These are phyloP conservation scores for Zenarchopterus dispar DNA, from an alignment of 2,797 vertebrate species.

Conservation along the genomic window DNA sequence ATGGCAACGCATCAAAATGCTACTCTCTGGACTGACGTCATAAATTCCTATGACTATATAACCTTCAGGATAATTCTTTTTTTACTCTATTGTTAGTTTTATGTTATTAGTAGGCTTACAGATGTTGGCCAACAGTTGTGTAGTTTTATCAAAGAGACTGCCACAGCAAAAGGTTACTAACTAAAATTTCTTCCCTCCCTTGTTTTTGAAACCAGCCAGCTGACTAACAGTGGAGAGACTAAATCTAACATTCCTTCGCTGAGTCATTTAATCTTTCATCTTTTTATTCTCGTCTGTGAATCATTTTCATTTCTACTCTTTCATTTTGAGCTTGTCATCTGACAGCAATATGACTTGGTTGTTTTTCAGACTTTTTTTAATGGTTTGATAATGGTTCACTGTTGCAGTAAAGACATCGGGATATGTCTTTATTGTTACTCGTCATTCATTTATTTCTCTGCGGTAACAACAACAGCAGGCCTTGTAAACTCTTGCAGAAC, in stretches of 20 bases:
- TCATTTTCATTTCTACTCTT: background rate
- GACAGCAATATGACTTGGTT: background rate
- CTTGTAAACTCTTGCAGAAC: background rate
- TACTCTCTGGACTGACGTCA: no score
- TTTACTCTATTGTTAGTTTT: no score
- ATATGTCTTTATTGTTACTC: background rate
- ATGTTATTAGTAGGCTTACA: no score
- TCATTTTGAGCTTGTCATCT: background rate
- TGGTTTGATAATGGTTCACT: background rate
- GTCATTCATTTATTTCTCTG: background rate
- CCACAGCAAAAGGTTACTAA: no score
- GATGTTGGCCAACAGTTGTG: no score
- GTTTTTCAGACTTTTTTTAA: background rate
- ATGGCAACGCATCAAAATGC: no score
- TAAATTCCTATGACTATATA: no score
- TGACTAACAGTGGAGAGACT: no score
- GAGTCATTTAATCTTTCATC: background rate
- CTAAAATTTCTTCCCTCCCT: no score
- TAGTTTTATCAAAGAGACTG: no score
- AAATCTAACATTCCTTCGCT: background rate
- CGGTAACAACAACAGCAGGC: background rate
- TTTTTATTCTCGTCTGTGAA: background rate
- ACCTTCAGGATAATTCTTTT: no score
- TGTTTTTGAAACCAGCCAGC: no score
- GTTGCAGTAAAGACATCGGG: background rate